Conservation (phyloP, 2,888 invertebrate genomes). For the Chymomyza procnemis region DNA sequence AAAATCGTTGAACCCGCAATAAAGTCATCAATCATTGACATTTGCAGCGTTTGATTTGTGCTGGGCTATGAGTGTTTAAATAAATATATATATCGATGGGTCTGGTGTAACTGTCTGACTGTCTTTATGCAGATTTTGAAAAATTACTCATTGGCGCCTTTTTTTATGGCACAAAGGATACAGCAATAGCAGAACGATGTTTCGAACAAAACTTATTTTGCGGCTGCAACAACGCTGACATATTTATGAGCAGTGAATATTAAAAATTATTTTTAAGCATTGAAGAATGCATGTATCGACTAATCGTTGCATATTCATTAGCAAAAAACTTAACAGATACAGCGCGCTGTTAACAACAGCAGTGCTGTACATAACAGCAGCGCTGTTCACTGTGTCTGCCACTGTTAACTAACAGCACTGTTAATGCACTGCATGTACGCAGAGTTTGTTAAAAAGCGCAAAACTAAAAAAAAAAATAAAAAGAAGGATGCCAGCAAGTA, state of each 20-base stretch:
- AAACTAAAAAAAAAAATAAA: conserved; percentile 19
- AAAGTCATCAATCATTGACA: conserved; percentile 75
- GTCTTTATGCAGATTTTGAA: conserved; percentile 37
- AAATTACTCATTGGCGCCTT: conserved; percentile 41
- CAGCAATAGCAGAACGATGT: neutral
- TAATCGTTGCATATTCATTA: too few relatives aligned
- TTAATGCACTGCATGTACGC: neutral
- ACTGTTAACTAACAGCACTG: conserved; percentile 19
- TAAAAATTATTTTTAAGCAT: too few relatives aligned
- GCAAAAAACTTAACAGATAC: neutral
- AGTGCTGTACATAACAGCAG: neutral
- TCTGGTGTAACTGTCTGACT: neutral
- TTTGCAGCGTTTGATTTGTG: conserved; percentile 58
- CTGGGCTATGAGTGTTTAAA: neutral
- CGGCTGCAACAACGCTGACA: too few relatives aligned
- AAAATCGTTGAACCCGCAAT: conserved; percentile 73
- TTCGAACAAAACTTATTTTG: too few relatives aligned
- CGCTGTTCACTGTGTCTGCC: conserved; percentile 10
- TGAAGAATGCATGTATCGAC: too few relatives aligned
- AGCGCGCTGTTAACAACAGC: neutral
- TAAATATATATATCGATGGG: neutral
- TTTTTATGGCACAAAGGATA: neutral
- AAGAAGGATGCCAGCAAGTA: conserved; percentile 8
- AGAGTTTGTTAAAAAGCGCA: neutral
- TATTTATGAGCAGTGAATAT: too few relatives aligned